Evolutionary conservation across 2,888 invertebrate species (phyloP).

Genomic region (Ashinkailepas kermadecensis): DNA sequence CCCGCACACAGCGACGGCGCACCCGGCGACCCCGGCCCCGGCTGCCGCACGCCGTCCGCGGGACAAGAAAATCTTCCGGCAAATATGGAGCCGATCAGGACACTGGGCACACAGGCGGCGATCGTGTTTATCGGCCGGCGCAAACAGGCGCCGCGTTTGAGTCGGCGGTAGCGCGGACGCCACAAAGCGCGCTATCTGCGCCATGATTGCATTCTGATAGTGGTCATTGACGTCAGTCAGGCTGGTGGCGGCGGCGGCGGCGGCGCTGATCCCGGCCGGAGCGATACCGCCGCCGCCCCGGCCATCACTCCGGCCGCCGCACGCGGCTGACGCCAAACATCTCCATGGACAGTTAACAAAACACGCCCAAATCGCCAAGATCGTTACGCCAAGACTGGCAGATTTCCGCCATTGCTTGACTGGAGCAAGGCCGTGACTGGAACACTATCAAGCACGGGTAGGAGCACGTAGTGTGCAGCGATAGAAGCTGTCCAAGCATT

Average conservation of each 20-base stretch:
- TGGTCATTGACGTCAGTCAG: background rate
- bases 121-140: background rate
- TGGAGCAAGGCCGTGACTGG: no score
- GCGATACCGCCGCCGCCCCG: no score
- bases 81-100: background rate
- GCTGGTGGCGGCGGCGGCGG: background rate
- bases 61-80: conserved; percentile 1
- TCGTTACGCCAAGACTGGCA: no score
- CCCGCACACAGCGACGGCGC: no score
- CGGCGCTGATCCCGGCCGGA: background rate
- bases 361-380: background rate
- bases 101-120: background rate
- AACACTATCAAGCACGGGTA: no score
- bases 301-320: background rate
- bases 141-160: background rate
- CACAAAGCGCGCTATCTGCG: conserved; percentile 8
- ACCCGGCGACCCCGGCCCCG: no score
- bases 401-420: no score
- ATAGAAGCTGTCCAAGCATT: no score
- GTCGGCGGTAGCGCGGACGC: background rate
- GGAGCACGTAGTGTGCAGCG: no score
- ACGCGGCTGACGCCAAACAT: no score
- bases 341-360: no score
- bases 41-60: no score
- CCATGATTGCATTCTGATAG: conserved; percentile 21